These are phyloP conservation scores for Eudemis profundana DNA, from an alignment of 2,888 invertebrate genomes.

Conservation along the genomic window DNA sequence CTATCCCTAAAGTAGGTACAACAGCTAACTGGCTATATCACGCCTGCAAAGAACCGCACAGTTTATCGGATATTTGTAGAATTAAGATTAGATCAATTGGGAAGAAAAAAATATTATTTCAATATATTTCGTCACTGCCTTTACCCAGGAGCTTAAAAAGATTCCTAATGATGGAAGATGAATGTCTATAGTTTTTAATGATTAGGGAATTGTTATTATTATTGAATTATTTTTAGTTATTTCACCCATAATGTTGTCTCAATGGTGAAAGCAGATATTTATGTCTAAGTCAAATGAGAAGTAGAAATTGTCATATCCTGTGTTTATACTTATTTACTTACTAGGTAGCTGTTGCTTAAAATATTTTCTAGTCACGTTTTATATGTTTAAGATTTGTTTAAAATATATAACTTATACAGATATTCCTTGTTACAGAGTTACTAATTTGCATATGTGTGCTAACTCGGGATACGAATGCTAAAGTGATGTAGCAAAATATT, in stretches of 20 bases:
- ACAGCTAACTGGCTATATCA: conserved; percentile 73
- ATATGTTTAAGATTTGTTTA: background rate
- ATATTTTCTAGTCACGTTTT: conserved; percentile 25
- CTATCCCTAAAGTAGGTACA: conserved; percentile 57
- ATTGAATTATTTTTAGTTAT: conserved; percentile 21
- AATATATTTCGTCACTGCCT: conserved; percentile 72
- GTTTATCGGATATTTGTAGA: conserved; percentile 84
- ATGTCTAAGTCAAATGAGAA: background rate
- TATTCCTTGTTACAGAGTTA: no score
- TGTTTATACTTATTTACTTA: background rate
- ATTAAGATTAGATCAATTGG: conserved; percentile 77
- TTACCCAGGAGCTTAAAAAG: conserved; percentile 84
- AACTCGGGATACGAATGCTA: no score
- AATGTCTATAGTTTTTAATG: conserved; percentile 50
- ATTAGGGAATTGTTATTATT: conserved; percentile 24
- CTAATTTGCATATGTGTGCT: no score
- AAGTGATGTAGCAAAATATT: no score
- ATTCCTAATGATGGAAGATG: conserved; percentile 86
- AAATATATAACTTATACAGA: no score
- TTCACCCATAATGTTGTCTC: conserved; percentile 9
- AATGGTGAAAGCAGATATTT: conserved; percentile 11
- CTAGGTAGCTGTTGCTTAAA: background rate
- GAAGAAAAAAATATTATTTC: conserved; percentile 67
- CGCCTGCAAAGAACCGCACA: conserved; percentile 78
- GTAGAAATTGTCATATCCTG: background rate